Conservation (phyloP, 23 tunicate species). For the Aplidium turbinatum region DNA sequence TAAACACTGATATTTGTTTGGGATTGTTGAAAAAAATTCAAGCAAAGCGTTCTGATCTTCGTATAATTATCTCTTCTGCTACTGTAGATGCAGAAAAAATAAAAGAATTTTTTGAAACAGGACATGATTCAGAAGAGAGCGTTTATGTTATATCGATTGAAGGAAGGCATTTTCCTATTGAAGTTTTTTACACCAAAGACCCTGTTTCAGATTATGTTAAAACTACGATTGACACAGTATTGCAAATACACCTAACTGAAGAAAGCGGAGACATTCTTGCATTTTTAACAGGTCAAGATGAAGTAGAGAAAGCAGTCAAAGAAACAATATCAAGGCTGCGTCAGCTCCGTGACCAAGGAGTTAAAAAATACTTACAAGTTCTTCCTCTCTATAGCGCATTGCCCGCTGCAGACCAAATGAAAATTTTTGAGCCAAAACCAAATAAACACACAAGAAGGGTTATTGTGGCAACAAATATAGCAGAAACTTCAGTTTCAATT, state of each 20-base stretch:
- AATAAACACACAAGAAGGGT: constrained; percentile 62
- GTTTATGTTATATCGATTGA: constrained; percentile 69
- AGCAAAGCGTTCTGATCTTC: constrained; percentile 65
- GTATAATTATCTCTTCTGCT: constrained; percentile 87
- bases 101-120: constrained; percentile 45
- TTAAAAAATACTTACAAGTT: constrained; percentile 53
- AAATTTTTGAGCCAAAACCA: constrained; percentile 57
- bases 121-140: constrained; percentile 31
- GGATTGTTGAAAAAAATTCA: constrained; percentile 92
- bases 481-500: constrained; percentile 87
- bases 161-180: constrained; percentile 82
- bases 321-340: constrained; percentile 40
- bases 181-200: constrained; percentile 63
- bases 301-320: constrained; percentile 63
- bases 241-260: constrained; percentile 59
- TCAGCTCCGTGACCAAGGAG: constrained; percentile 26
- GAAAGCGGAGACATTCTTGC: constrained; percentile 90
- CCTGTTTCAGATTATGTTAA: constrained; percentile 88
- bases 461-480: constrained; percentile 80
- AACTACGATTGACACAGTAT: constrained; percentile 66
- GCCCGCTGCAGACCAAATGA: constrained; percentile 68
- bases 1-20: constrained; percentile 87
- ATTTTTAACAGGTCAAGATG: constrained; percentile 89
- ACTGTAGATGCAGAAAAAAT: constrained; percentile 78
- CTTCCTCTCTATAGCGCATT: constrained; percentile 85